Conservation (phyloP, 2,113 vertebrate species). For the Sander lucioperca region DNA sequence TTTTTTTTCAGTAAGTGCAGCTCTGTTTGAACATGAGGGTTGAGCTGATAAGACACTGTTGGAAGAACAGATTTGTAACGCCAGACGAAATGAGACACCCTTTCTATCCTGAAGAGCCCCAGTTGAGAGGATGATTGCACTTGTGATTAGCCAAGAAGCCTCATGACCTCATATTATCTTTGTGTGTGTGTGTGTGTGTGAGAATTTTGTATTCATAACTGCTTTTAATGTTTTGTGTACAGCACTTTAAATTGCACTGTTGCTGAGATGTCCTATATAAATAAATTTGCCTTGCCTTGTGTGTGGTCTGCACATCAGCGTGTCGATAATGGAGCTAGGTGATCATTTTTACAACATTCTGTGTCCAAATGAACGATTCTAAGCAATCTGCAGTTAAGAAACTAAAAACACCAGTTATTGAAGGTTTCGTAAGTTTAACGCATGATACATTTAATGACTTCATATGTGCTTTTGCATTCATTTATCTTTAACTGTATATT, state of each 20-base stretch:
- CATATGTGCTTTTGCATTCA: background rate
- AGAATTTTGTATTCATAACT: no score
- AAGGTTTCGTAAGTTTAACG: background rate
- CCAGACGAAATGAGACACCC: slow-evolving; percentile 4
- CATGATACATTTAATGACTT: background rate
- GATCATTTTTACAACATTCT: background rate
- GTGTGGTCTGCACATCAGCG: background rate
- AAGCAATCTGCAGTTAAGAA: background rate
- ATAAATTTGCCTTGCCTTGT: background rate
- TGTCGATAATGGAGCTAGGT: background rate
- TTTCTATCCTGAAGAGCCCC: slow-evolving; percentile 11
- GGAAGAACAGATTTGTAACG: background rate
- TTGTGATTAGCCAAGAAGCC: slow-evolving; percentile 14
- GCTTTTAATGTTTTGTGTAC: no score
- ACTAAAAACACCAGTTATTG: background rate
- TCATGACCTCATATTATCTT: background rate
- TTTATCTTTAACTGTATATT: background rate
- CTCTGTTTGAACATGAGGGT: slow-evolving; percentile 13
- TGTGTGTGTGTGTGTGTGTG: background rate
- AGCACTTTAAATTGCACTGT: no score
- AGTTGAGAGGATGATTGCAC: background rate
- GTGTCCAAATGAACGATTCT: background rate
- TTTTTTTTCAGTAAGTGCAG: slow-evolving; percentile 11
- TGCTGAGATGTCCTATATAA: no score
- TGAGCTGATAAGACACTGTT: slow-evolving; percentile 20